Base-by-base conservation (phyloP, 2,113 vertebrate species). In the Gasterosteus nipponicus region DNA sequence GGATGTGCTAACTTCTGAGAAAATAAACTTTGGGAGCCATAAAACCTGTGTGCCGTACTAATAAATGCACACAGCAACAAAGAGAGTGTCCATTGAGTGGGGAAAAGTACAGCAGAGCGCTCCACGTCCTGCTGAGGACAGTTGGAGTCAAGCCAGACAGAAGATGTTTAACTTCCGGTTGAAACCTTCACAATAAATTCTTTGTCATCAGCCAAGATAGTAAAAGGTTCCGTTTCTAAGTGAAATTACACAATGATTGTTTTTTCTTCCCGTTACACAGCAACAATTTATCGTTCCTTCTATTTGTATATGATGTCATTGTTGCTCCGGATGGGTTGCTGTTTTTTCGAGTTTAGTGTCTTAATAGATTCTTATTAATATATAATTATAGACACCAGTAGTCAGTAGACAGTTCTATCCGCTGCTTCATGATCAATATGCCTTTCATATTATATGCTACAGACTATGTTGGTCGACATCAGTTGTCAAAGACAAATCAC, bases 71-170 rank as follows among this genome's bases (percentile, higher is more conserved):
- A 62, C 15, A 83, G 73, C 49, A 82, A 72, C 78, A 79, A 80
- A 81, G 77, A 75, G 64, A 78, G 73, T 47, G 35, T 19, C 14
- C 51, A 73, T 10, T 60, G 47, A 75, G 15, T 4, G 38, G 47
- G 64, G 71, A 61, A 74, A 76, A 82, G 73, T 62, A 61, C 68
- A 63, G 63, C 83, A 47, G 51, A 84, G 31, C 69, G 65, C 79
- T 87, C 77, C 71, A 82, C 68, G 62, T 51, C 74, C 82, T 80
- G 12, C 66, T 56, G 26, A 0, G 47, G 46, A 79, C 69, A 44
- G 63, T 51, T n/a, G 15, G 0, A 0, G 57, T 77, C 19, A 81
- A 78, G 68, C 10, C 10, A 10, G 6, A 1, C 3, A 19, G 19
- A 16, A 33, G 26, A 22, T 1, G 2, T 0, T 0, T 0, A 0